Percentiles rank a stretch among this genome's conserved stretches.
Conservation (phyloP, 1,140 invertebrate genomes). For the Apolygus lucorum region DNA sequence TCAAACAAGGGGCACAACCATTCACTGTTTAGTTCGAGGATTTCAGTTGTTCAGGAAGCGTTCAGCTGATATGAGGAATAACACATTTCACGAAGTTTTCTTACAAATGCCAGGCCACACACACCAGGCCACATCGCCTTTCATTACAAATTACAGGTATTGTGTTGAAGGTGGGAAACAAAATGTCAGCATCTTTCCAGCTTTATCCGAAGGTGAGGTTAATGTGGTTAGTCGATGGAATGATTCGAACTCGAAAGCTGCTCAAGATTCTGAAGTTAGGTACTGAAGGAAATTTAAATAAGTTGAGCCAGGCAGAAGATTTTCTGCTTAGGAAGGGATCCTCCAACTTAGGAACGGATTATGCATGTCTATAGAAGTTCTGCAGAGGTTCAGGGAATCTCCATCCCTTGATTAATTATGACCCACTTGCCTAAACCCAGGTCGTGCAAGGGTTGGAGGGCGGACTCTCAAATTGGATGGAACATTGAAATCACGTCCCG, state of each 20-base stretch:
- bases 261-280: neutral
- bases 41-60: too few relatives aligned
- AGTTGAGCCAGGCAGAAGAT: slow-evolving; percentile 8
- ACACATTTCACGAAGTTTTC: too few relatives aligned
- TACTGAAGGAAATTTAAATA: slow-evolving; percentile 6
- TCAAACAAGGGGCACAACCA: too few relatives aligned
- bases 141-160: too few relatives aligned
- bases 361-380: slow-evolving; percentile 16
- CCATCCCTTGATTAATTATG: slow-evolving; percentile 16
- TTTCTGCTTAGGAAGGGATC: slow-evolving; percentile 13
- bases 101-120: too few relatives aligned
- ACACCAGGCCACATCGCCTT: too few relatives aligned
- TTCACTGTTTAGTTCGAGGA: too few relatives aligned
- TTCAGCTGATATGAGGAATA: too few relatives aligned
- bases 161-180: too few relatives aligned
- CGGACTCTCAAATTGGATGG: slow-evolving; percentile 3
- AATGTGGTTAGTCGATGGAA: too few relatives aligned
- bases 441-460: neutral
- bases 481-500: neutral
- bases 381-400: neutral
- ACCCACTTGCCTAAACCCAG: slow-evolving; percentile 1
- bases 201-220: too few relatives aligned
- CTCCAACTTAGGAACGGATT: neutral
- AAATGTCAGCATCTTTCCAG: too few relatives aligned
- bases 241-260: neutral